Base-by-base conservation (phyloP, 2,888 invertebrate genomes). In the Drosophila mettleri region DNA sequence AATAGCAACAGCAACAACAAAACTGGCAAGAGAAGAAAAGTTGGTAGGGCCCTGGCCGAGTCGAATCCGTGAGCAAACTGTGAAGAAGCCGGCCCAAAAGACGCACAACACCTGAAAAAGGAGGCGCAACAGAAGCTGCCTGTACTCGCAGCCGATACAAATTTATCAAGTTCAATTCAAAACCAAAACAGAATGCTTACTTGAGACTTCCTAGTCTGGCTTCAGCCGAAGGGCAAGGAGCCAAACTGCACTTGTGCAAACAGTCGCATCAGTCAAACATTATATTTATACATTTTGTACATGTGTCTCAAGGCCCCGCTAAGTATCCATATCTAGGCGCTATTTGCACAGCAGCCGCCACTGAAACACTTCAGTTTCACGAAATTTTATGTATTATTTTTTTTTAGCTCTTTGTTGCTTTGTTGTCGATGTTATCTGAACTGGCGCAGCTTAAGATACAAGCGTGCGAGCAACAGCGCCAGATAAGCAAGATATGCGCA, bases 51-150 rank as follows among this genome's bases (percentile, higher is more conserved):
- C 53, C 39, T 10, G 39, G 78, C 68, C 86, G 81, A 74, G 71
- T 61, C 81, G 86, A 86, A 86, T 86, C 78, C 82, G 73, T 78
- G 69, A 79, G 77, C 74, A 84, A 86, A 86, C 84, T 80, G 86
- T 78, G 74, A 86, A 77, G 65, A 73, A 71, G 73, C 81, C 81
- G 74, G 74, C 72, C 61, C 65, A 52, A 59, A 57, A 73, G 60
- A 58, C 49, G 53, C 41, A 63, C 58, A 63, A 62, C 57, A 64
- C 48, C 78, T 52, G 45, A 74, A 76, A 76, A 64, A 70, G 75
- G 68, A 78, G 75, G 67, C 75, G 63, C 68, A 71, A 79, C 80
- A 75, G 79, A 79, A 78, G 79, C 78, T 46, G 76, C 55, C 46
- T 16, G 33, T 41, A 60, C 55, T 27, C 51, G 36, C 51, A 68